Percentiles rank a stretch among this genome's conserved stretches.
Conservation (phyloP, 2,113 vertebrate genomes). For the Recurvirostra avosetta region DNA sequence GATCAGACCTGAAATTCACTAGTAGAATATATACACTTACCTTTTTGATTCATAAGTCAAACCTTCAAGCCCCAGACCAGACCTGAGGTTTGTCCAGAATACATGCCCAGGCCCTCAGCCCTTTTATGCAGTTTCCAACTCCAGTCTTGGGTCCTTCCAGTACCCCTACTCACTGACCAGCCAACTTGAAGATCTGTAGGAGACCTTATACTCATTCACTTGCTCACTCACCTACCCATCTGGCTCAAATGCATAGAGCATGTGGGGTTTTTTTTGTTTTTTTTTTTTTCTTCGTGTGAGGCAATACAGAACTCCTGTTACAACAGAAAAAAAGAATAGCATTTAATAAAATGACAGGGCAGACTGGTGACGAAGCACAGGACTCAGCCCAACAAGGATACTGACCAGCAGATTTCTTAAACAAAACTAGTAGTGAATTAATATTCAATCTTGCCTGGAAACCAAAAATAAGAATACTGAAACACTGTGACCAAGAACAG, state of each 20-base stretch:
- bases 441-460: background rate
- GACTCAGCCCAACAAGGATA: background rate
- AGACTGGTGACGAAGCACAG: background rate
- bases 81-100: background rate
- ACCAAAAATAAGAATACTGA: background rate
- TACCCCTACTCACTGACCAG: background rate
- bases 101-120: background rate
- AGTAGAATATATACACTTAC: background rate
- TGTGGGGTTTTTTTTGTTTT: background rate
- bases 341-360: background rate
- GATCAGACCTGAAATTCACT: background rate
- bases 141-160: background rate
- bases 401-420: background rate
- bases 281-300: background rate
- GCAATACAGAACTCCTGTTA: background rate
- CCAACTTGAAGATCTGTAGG: too few relatives aligned
- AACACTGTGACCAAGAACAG: background rate
- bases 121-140: background rate
- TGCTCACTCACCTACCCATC: background rate
- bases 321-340: background rate
- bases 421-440: background rate
- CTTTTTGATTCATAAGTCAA: background rate
- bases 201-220: background rate
- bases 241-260: background rate
- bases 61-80: background rate